Conservation (phyloP, 2,113 vertebrate genomes). For the Dascyllus trimaculatus region DNA sequence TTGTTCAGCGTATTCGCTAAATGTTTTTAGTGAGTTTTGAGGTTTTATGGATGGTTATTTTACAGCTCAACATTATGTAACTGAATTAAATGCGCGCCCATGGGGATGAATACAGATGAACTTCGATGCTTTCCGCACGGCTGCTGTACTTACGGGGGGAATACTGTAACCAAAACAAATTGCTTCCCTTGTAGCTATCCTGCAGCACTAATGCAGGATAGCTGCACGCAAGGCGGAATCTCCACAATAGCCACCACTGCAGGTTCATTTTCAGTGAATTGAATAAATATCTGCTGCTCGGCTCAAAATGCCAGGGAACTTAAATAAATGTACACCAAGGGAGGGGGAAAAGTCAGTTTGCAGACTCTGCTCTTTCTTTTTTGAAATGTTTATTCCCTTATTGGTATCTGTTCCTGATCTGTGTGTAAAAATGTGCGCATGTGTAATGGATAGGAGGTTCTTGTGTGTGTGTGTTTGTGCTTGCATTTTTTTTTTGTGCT, state of each 20-base stretch:
- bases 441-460: neutral
- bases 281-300: slow-evolving; percentile 72
- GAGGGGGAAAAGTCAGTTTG: slow-evolving; percentile 46
- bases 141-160: slow-evolving; percentile 57
- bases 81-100: slow-evolving; percentile 55
- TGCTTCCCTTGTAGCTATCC: slow-evolving; percentile 70
- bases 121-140: slow-evolving; percentile 43
- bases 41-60: slow-evolving; percentile 49
- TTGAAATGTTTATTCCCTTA: slow-evolving; percentile 25
- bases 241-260: slow-evolving; percentile 63
- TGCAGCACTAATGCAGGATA: slow-evolving; percentile 63
- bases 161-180: slow-evolving; percentile 73
- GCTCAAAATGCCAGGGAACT: slow-evolving; percentile 71
- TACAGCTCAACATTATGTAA: slow-evolving; percentile 59
- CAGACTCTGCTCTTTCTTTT: slow-evolving; percentile 50
- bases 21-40: slow-evolving; percentile 45
- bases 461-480: neutral
- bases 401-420: slow-evolving; percentile 39
- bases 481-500: no score
- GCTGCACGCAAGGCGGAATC: slow-evolving; percentile 57
- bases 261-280: slow-evolving; percentile 67
- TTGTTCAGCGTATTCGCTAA: slow-evolving; percentile 47
- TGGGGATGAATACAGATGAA: slow-evolving; percentile 66
- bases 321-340: slow-evolving; percentile 63
- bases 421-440: neutral